phyloP scores from a whole-genome alignment of 2,113 vertebrate species.

The Ovibos moschatus region DNA sequence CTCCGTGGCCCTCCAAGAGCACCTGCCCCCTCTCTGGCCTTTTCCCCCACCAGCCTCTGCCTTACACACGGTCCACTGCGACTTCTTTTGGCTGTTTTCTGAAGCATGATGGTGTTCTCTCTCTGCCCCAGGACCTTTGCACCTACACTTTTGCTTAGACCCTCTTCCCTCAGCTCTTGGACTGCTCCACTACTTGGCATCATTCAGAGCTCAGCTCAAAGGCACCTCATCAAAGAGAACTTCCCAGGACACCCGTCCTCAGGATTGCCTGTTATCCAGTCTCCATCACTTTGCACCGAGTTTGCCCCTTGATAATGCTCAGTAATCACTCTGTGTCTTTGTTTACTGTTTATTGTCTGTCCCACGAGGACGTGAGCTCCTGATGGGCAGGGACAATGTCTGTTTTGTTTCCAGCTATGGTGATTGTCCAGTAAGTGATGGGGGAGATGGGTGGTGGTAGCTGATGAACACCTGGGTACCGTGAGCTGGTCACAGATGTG shows the following conservation, averaged over 20 bases:
- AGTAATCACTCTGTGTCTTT: accelerated
- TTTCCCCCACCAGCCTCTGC: too few relatives aligned
- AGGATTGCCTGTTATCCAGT: accelerated
- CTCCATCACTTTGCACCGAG: not conserved
- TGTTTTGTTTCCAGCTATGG: not conserved
- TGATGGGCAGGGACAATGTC: not conserved
- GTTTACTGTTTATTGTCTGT: not conserved
- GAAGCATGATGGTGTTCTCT: not conserved
- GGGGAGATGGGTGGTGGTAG: accelerated
- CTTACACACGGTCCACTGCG: not conserved
- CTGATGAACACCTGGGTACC: not conserved
- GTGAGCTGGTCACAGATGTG: not conserved
- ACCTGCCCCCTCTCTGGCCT: not conserved
- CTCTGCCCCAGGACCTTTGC: not conserved
- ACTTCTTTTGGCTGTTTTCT: not conserved
- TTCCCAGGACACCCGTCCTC: not conserved
- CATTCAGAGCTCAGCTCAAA: not conserved
- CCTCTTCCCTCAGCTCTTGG: not conserved
- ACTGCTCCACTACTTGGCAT: not conserved
- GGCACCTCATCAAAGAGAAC: not conserved
- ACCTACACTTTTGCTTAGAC: not conserved
- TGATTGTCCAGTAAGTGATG: not conserved
- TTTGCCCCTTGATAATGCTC: not conserved
- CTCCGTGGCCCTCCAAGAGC: not conserved
- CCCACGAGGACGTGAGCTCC: not conserved